phyloP scores from a whole-genome alignment of 2,113 vertebrate genomes.

The Mugil cephalus region DNA sequence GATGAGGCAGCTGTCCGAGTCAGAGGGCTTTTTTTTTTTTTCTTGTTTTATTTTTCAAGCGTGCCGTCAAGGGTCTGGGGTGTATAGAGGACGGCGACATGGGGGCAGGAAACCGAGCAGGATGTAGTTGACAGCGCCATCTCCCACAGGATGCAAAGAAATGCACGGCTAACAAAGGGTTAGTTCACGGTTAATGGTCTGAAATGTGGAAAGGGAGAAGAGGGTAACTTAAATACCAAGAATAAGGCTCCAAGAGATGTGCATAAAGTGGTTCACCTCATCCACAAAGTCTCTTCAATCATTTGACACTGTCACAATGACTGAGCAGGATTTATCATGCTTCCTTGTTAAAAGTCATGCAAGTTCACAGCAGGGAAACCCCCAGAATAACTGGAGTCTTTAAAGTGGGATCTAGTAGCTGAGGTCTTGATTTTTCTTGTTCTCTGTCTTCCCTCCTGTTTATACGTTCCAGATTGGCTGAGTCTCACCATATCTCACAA shows the following conservation, averaged over 20 bases:
- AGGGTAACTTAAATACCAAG: slow-evolving; percentile 9
- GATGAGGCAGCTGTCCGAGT: slow-evolving; percentile 45
- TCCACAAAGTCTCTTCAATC: background rate
- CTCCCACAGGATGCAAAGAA: slow-evolving; percentile 74
- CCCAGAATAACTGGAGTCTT: no score
- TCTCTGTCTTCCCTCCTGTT: no score
- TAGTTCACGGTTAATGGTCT: slow-evolving; percentile 21
- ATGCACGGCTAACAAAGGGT: slow-evolving; percentile 48
- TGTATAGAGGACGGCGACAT: slow-evolving; percentile 35
- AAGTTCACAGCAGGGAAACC: no score
- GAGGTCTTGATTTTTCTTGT: no score
- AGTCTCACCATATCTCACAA: no score
- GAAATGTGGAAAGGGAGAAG: slow-evolving; percentile 25
- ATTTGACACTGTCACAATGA: background rate
- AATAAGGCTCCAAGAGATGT: background rate
- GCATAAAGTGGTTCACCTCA: background rate
- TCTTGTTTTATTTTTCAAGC: slow-evolving; percentile 45
- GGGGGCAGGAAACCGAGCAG: slow-evolving; percentile 64
- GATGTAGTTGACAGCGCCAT: slow-evolving; percentile 66
- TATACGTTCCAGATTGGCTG: no score
- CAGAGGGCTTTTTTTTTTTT: slow-evolving; percentile 25
- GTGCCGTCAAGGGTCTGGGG: slow-evolving; percentile 25
- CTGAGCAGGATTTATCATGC: background rate
- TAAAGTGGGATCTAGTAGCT: no score
- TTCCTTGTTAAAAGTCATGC: no score